Evolutionary conservation across 2,797 vertebrate genomes (phyloP).

Genomic region (Geotrypetes seraphini): DNA sequence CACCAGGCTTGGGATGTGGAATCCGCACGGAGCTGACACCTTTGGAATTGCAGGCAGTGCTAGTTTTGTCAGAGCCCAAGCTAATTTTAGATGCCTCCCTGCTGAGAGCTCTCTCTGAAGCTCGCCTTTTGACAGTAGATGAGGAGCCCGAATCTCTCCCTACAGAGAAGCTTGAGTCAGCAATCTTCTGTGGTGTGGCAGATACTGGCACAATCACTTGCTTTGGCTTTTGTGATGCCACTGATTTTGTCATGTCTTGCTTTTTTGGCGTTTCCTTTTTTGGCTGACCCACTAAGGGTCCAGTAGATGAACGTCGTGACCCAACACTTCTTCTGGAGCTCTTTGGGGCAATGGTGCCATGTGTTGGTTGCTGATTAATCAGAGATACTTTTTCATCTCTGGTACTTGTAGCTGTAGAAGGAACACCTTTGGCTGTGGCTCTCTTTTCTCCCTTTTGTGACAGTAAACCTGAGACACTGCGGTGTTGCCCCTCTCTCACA

Average conservation of each 20-base stretch:
- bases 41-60: constrained; percentile 35
- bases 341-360: constrained; percentile 60
- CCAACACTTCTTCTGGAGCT: constrained; percentile 68
- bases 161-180: constrained; percentile 33
- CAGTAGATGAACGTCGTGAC: constrained; percentile 55
- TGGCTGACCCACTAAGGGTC: constrained; percentile 51
- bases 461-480: constrained; percentile 44
- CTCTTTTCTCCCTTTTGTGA: constrained; percentile 47
- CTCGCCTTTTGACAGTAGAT: constrained; percentile 56
- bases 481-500: constrained; percentile 72
- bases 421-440: neutral
- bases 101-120: constrained; percentile 72
- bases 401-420: neutral
- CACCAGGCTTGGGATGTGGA: constrained; percentile 49
- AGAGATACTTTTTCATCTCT: constrained; percentile 9
- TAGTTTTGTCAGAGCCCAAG: constrained; percentile 60
- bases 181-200: too few relatives aligned
- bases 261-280: constrained; percentile 54
- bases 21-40: constrained; percentile 43
- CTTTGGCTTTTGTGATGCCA: too few relatives aligned
- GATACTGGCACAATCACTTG: too few relatives aligned
- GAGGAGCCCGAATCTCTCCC: constrained; percentile 42
- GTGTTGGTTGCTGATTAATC: constrained; percentile 39
- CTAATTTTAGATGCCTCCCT: constrained; percentile 76
- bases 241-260: constrained; percentile 36